A percentile compares a stretch with the other conserved stretches of the same genome.
Conservation (phyloP, 1,140 invertebrate species). For the Subanguina moxae region DNA sequence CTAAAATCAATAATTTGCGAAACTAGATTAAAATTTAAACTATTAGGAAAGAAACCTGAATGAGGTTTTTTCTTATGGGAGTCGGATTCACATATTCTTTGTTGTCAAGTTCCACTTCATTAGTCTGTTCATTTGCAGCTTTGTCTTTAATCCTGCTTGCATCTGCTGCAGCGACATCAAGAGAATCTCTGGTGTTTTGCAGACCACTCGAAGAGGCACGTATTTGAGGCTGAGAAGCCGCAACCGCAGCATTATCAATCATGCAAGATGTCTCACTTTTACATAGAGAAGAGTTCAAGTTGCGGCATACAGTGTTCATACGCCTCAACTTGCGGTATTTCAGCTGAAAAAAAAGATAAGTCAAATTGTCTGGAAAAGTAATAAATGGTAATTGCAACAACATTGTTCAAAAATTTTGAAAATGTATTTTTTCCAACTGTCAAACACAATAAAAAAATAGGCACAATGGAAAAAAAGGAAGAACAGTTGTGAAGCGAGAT, state of each 20-base stretch:
- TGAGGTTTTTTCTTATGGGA: constrained; percentile 47
- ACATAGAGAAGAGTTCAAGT: no score
- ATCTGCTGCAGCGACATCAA: no score
- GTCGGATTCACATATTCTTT: constrained; percentile 4
- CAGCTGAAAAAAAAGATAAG: constrained; percentile 65
- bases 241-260: no score
- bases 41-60: constrained; percentile 26
- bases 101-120: neutral
- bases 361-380: neutral
- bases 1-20: constrained; percentile 31
- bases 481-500: neutral
- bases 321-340: constrained; percentile 81
- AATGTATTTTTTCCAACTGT: neutral
- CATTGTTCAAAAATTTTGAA: neutral
- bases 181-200: no score
- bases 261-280: no score
- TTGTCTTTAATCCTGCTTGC: no score
- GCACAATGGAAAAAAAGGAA: neutral
- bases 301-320: neutral
- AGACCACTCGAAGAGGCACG: no score
- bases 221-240: no score
- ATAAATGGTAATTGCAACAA: neutral
- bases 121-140: no score
- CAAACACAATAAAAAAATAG: neutral
- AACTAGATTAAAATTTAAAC: neutral